Evolutionary conservation across 2,888 invertebrate genomes (phyloP).

Genomic region (Xestia sexstrigata): DNA sequence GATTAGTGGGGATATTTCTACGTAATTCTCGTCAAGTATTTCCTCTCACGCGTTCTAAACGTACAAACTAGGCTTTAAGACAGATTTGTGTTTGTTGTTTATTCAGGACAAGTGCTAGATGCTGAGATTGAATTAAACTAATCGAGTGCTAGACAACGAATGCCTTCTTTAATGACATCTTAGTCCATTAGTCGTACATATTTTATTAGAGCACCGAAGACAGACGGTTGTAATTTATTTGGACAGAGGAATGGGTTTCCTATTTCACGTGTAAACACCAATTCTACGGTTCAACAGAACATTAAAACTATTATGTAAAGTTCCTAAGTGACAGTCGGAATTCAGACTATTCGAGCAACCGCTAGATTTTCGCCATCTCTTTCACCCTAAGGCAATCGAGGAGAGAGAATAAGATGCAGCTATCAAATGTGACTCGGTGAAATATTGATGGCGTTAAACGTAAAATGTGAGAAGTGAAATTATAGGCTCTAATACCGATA

Average conservation of each 20-base stretch:
- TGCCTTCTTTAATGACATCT: conserved; percentile 22
- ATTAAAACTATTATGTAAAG: conserved; percentile 66
- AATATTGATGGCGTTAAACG: conserved; percentile 45
- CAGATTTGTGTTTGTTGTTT: conserved; percentile 32
- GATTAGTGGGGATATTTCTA: conserved; percentile 11
- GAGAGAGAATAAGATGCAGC: conserved; percentile 38
- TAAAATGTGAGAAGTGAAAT: conserved; percentile 57
- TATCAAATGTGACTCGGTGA: conserved; percentile 42
- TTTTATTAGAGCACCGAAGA: conserved; percentile 13
- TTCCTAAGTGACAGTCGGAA: conserved; percentile 62
- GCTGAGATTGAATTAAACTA: conserved; percentile 38
- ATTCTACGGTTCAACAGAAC: conserved; percentile 56
- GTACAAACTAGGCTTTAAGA: conserved; percentile 23
- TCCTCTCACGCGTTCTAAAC: conserved; percentile 1
- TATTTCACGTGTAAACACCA: conserved; percentile 50
- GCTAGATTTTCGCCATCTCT: conserved; percentile 46
- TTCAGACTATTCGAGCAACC: conserved; percentile 56
- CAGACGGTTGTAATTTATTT: conserved; percentile 11
- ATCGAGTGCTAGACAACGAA: conserved; percentile 15
- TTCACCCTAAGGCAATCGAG: conserved; percentile 22
- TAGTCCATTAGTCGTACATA: neutral
- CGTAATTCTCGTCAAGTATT: conserved; percentile 30
- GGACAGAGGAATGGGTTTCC: conserved; percentile 34
- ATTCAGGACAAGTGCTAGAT: conserved; percentile 47
- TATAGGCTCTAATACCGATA: conserved; percentile 42